Evolutionary conservation across 2,888 invertebrate genomes (phyloP).

Genomic region (Dryomyza anilis): DNA sequence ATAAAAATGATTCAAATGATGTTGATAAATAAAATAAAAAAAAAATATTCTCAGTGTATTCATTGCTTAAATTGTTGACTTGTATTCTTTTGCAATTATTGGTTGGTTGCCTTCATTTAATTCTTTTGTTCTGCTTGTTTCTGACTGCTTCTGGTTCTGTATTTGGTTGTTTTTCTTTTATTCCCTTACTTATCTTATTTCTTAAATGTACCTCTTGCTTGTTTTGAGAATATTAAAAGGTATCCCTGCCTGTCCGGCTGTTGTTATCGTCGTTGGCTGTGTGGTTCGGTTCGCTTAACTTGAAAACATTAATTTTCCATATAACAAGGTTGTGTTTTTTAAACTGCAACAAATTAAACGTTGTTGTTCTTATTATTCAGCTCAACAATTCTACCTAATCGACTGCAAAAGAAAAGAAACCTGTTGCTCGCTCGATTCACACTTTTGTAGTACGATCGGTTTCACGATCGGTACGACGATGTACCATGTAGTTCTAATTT

Average conservation of each 20-base stretch:
- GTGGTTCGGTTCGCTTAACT: constrained; percentile 34
- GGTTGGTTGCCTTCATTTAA: constrained; percentile 23
- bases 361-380: no score
- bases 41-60: no score
- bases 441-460: no score
- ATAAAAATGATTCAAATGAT: no score
- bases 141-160: constrained; percentile 9
- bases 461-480: no score
- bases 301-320: constrained; percentile 40
- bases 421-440: no score
- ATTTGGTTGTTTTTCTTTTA: constrained; percentile 14
- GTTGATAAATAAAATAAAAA: no score
- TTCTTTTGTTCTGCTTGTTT: neutral
- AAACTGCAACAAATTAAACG: constrained; percentile 12
- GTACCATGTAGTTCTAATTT: no score
- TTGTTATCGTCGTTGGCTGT: constrained; percentile 11
- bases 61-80: no score
- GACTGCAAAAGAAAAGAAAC: no score
- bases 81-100: constrained; percentile 31
- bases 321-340: constrained; percentile 40
- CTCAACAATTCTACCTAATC: no score
- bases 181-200: constrained; percentile 22
- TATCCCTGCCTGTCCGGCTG: constrained; percentile 31
- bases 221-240: constrained; percentile 28
- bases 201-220: constrained; percentile 30